These are phyloP conservation scores for Chaetodon trifascialis DNA, from an alignment of 2,113 vertebrate species.

Conservation along the genomic window DNA sequence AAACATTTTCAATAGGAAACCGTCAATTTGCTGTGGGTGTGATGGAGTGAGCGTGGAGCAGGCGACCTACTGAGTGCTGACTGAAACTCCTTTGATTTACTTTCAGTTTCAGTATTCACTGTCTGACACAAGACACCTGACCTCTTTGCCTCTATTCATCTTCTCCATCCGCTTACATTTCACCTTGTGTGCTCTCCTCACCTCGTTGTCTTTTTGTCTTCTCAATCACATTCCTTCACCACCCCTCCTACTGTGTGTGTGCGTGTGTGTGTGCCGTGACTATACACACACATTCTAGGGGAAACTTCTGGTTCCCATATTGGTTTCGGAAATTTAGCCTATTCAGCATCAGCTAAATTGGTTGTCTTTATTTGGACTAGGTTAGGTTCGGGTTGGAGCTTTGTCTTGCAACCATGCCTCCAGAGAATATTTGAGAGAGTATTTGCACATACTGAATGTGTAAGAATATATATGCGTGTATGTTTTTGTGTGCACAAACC, in stretches of 20 bases:
- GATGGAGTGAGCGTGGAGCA: conserved; percentile 23
- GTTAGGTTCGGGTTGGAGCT: no score
- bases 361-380: background rate
- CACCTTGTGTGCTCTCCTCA: conserved; percentile 1
- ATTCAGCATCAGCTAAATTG: background rate
- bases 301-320: background rate
- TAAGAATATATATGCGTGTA: no score
- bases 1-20: background rate
- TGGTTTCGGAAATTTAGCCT: background rate
- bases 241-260: background rate
- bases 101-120: conserved; percentile 15
- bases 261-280: background rate
- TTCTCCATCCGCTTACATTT: conserved; percentile 1
- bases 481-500: background rate
- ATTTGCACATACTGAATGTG: no score
- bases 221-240: background rate
- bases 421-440: no score
- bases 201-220: background rate
- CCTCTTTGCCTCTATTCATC: conserved; percentile 15
- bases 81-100: conserved; percentile 30
- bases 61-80: conserved; percentile 1
- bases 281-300: background rate
- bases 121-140: conserved; percentile 6
- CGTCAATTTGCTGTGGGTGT: conserved; percentile 11
- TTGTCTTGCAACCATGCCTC: background rate